phyloP scores from a whole-genome alignment of 2,797 vertebrate species.

The Anniella stebbinsi region DNA sequence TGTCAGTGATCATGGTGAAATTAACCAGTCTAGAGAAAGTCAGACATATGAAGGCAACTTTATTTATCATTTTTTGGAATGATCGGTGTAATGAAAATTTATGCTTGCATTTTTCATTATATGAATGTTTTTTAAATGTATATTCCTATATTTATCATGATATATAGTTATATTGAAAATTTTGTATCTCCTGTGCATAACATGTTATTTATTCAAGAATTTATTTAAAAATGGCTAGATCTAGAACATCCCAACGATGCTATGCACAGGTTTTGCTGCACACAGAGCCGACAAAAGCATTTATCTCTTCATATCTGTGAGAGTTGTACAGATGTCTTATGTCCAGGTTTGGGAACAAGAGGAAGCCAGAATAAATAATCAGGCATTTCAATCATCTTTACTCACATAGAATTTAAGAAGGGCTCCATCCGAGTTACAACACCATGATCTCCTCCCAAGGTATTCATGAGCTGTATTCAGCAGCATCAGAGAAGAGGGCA shows the following conservation, averaged over 20 bases:
- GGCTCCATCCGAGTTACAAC: conserved; percentile 93
- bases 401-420: conserved; percentile 96
- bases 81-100: too few relatives aligned
- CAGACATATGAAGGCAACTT: too few relatives aligned
- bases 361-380: neutral
- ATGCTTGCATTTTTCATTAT: too few relatives aligned
- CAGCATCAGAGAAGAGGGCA: conserved; percentile 96
- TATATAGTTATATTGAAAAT: too few relatives aligned
- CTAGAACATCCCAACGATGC: neutral
- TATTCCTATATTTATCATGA: too few relatives aligned
- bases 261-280: neutral
- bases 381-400: conserved; percentile 41
- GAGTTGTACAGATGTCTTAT: neutral
- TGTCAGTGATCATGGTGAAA: too few relatives aligned
- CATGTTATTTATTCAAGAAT: too few relatives aligned
- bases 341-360: neutral
- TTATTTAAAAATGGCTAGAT: too few relatives aligned
- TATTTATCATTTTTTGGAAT: too few relatives aligned
- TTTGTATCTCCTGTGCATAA: too few relatives aligned
- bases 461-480: conserved; percentile 97
- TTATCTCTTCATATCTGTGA: neutral
- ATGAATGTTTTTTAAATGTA: too few relatives aligned
- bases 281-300: neutral
- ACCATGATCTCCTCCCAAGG: conserved; percentile 93
- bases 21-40: too few relatives aligned